Conservation (phyloP, 2,113 vertebrate genomes). For the Scytalopus superciliaris region DNA sequence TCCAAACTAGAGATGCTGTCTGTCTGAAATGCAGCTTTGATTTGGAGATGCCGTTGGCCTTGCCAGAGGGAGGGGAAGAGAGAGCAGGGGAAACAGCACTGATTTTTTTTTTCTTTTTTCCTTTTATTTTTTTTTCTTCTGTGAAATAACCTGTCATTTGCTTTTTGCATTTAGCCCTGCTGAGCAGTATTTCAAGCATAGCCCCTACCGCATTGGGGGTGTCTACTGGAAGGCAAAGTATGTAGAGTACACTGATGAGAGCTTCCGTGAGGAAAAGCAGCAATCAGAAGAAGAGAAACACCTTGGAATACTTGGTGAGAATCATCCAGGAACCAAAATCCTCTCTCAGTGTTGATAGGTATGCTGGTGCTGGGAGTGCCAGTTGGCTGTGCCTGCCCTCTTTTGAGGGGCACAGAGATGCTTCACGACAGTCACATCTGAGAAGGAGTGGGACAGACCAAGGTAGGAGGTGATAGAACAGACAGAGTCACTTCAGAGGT, state of each 20-base stretch:
- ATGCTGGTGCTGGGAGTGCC: not conserved
- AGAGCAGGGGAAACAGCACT: not conserved
- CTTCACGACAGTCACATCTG: not conserved
- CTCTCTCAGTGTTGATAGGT: not conserved
- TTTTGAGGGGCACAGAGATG: not conserved
- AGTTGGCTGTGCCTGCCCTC: not conserved
- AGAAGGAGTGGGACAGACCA: not conserved
- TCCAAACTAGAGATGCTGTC: not conserved
- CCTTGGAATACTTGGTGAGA: conserved; percentile 78
- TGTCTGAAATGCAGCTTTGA: not conserved
- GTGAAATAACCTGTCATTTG: not conserved
- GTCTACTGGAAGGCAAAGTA: conserved; percentile 79
- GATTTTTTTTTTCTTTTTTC: not conserved
- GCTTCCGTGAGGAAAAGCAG: conserved; percentile 68
- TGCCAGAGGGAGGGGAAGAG: not conserved
- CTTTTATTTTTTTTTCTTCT: not conserved
- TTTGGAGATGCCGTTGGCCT: not conserved
- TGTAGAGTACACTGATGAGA: conserved; percentile 74
- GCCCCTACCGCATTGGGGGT: conserved; percentile 65
- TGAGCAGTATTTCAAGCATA: conserved; percentile 70
- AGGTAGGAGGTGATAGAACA: not conserved
- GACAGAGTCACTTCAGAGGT: not conserved
- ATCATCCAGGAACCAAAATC: not conserved
- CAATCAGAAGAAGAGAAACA: conserved; percentile 65
- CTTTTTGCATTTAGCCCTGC: conserved; percentile 55